Evolutionary conservation across 2,113 vertebrate species (phyloP).

Genomic region (Mus musculus): DNA sequence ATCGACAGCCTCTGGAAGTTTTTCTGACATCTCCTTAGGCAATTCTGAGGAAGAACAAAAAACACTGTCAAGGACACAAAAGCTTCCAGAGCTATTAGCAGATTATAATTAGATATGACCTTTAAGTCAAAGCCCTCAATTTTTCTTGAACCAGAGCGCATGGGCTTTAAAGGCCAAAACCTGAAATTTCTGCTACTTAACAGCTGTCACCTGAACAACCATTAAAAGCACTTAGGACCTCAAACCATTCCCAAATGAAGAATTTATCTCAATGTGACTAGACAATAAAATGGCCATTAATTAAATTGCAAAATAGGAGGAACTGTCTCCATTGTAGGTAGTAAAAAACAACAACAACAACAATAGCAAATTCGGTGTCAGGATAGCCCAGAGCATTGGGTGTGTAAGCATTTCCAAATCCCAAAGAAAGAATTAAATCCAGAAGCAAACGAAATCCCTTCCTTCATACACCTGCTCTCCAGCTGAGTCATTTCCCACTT

Average conservation of each 20-base stretch:
- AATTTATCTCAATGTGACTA: background rate
- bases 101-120: background rate
- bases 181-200: background rate
- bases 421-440: constrained; percentile 40
- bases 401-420: background rate
- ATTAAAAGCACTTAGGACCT: background rate
- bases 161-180: background rate
- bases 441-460: background rate
- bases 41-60: constrained; percentile 68
- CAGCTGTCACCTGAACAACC: background rate
- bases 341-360: background rate
- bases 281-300: background rate
- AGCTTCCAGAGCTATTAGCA: background rate
- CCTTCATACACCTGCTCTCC: background rate
- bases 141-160: background rate
- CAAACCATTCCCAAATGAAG: constrained; percentile 31
- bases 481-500: background rate
- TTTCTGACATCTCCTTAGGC: constrained; percentile 76
- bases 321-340: background rate
- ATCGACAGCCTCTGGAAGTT: constrained; percentile 63
- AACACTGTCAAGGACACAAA: constrained; percentile 2
- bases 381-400: background rate
- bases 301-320: background rate
- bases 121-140: constrained; percentile 17
- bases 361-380: accelerated